Evolutionary conservation across 2,888 invertebrate species (phyloP), one percentile per base, ranked within the genome.

Genomic region (Chouioia cunea): DNA sequence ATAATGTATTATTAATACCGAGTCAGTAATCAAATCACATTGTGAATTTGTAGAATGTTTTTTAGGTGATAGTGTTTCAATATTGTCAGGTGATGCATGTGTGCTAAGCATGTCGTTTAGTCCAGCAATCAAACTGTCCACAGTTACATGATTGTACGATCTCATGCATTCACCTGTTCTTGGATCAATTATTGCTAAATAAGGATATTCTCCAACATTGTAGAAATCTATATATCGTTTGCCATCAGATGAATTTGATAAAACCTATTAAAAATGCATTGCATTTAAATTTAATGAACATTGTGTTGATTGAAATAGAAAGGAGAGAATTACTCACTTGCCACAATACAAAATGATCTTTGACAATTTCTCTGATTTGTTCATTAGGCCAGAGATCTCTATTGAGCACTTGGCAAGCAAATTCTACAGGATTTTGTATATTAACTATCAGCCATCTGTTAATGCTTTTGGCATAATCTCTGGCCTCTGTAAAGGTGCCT

Each of bases 371-470:
- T 73, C 89, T 88, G 6, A 93, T 88, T 67, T 88, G 87, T 53
- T 84, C 82, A 76, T 89, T 88, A 15, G 91, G 88, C 93, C 93
- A 93, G 1, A 93, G 89, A 80, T 93, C 93, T 54, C 92, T 86
- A 83, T 92, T 92, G 57, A 93, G 85, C 12, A 90, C 88, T 83
- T 92, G 92, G 75, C 92, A 92, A 22, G 89, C 85, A 80, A 93
- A 93, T 81, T 91, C 90, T 76, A 89, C 88, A 23, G 90, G 88
- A 82, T 91, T 89, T 81, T 93, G 92, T 10, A 93, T 88, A 80
- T 93, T 93, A 0, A 92, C 90, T 76, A 93, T 85, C 23, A 93
- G 80, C 93, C 93, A 93, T 68, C 89, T 88, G 76, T 90, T 89
- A 16, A 87, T 84, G 3, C 82, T 79, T 75, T 88, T 86, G 68